Evolutionary conservation across 2,888 invertebrate species (phyloP), one percentile per base, ranked within the genome.

Genomic region (Aleiodes alternator): DNA sequence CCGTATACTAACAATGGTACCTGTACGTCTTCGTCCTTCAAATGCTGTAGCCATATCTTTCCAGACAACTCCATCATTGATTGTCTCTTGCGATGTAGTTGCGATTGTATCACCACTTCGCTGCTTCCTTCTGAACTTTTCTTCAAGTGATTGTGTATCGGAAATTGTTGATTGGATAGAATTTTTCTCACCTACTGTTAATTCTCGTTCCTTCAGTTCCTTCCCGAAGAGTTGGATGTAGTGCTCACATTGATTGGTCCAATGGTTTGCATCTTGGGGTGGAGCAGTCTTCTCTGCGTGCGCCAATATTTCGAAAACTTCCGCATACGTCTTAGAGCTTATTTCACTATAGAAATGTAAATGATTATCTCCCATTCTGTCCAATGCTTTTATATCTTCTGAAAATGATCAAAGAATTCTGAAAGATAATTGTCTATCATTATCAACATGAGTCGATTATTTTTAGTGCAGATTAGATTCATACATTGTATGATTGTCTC

Each of bases 1-100:
- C 5, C 1, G 55, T n/a, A 75, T 50, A 50, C 73, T 70, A 3
- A 34, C 12, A 7, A 71, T 43, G 12, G 43, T 29, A 6, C 68
- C 70, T 1, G 74, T 61, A 8, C 74, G 53, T 55, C 64, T 70
- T 38, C 61, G 69, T n/a, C 7, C 12, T 12, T 64, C 53, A 38
- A 70, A 61, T 11, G 43, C 61, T 31, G 64, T 61, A n/a, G 16
- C 53, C 11, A 23, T 8, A 51, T 70, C 53, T 9, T 3, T 29
- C 70, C 48, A 70, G 3, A 23, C 12, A 38, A 75, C 53, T 9
- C 70, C 34, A 29, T 48, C 50, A 4, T 51, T 29, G 11, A 68
- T 4, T 51, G 38, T 48, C 4, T 9, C 8, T 38, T 5, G 38
- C 23, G 23, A 23, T 23, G 23, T 31, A 5, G 14, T 31, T 8